These are phyloP conservation scores for Archilochus colubris DNA, from an alignment of 2,113 vertebrate genomes.

Conservation along the genomic window DNA sequence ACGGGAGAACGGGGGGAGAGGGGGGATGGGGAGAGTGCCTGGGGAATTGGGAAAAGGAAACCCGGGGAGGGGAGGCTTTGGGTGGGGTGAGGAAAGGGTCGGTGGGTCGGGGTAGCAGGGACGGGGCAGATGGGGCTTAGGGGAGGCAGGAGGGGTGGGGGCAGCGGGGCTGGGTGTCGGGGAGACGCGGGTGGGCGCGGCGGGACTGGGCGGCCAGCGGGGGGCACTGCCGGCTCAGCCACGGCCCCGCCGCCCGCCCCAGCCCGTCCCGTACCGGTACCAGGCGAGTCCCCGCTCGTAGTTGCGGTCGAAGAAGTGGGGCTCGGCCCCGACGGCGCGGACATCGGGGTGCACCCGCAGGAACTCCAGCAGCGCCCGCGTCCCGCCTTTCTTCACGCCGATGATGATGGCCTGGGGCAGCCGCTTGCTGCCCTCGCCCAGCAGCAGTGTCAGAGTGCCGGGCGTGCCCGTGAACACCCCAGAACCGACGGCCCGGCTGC, in stretches of 20 bases:
- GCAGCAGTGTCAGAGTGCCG: constrained; percentile 43
- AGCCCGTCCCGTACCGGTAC: constrained; percentile 81
- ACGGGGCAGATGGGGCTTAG: not conserved
- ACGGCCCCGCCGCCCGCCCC: not conserved
- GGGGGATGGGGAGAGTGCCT: fast-evolving
- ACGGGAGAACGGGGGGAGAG: not conserved
- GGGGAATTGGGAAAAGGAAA: not conserved
- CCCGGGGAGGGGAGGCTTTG: not conserved
- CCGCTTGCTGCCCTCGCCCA: constrained; percentile 79
- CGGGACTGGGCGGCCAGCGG: not conserved
- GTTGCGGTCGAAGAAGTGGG: constrained; percentile 96
- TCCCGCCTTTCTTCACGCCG: constrained; percentile 93
- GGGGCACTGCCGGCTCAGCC: constrained; percentile 31
- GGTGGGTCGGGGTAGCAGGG: not conserved
- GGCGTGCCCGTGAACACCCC: constrained; percentile 31
- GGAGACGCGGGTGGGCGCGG: no score
- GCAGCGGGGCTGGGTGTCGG: not conserved
- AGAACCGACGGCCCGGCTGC: constrained; percentile 43
- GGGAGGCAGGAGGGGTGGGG: not conserved
- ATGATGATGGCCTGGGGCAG: constrained; percentile 92
- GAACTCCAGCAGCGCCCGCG: constrained; percentile 92
- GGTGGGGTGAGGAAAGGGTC: not conserved
- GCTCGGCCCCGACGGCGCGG: constrained; percentile 91
- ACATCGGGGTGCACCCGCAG: constrained; percentile 92
- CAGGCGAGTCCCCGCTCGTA: constrained; percentile 90